Evolutionary conservation across 2,888 invertebrate genomes (phyloP).

Genomic region (Cephalotes varians): DNA sequence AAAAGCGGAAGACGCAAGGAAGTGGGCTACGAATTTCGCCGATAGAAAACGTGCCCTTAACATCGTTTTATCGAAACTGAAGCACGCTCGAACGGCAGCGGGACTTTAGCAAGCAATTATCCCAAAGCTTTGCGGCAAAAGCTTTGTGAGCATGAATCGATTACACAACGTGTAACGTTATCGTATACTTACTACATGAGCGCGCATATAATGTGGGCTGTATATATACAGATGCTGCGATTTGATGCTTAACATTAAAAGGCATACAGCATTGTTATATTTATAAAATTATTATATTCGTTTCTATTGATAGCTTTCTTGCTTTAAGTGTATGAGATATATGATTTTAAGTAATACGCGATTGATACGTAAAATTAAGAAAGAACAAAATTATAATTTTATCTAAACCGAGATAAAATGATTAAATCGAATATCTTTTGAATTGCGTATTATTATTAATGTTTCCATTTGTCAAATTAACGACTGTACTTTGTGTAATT

Average conservation of each 20-base stretch:
- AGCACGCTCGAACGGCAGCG: constrained; percentile 52
- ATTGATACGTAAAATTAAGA: neutral
- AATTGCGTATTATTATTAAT: neutral
- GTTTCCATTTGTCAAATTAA: constrained; percentile 18
- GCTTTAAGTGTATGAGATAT: neutral
- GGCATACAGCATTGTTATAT: neutral
- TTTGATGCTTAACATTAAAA: neutral
- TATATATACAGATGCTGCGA: neutral
- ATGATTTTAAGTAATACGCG: neutral
- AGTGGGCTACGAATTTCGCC: constrained; percentile 63
- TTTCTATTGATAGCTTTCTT: neutral
- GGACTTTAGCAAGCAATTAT: constrained; percentile 68
- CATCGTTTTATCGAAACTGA: constrained; percentile 65
- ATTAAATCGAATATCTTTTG: neutral
- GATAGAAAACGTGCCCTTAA: constrained; percentile 61
- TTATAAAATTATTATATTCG: neutral
- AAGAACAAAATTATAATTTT: neutral
- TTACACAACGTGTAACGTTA: constrained; percentile 50
- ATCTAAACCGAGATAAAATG: neutral
- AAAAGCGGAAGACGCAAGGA: constrained; percentile 13
- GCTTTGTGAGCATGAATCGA: constrained; percentile 63
- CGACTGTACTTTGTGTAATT: constrained; percentile 23
- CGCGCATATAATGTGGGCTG: constrained; percentile 36
- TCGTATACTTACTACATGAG: constrained; percentile 72
- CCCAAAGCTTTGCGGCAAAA: constrained; percentile 53